Evolutionary conservation across 1,140 invertebrate species (phyloP), one percentile per base, ranked within the genome.

Genomic region (Neodiprion pinetum): DNA sequence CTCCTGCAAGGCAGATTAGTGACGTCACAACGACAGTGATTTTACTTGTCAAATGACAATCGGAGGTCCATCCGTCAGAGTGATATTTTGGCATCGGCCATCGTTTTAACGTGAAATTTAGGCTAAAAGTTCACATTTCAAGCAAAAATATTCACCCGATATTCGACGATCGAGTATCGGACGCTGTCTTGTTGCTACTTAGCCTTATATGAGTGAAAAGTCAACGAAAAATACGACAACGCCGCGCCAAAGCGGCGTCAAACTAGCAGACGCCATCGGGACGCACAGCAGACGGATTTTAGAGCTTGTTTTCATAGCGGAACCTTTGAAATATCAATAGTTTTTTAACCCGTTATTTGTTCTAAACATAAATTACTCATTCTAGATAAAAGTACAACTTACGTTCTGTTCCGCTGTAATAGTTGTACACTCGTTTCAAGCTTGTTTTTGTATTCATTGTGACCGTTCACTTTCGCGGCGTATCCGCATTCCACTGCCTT

Each of bases 241-340:
- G 10, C 23, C 11, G 12, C 23, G 40, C 4, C 12, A 61, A 9
- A 80, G 79, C 83, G 78, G 82, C 82, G 80, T 85, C 80, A 82
- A 77, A 78, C 84, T 88, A 88, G 86, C 86, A 87, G 86, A 87
- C 86, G 86, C 84, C 86, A 86, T 88, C 81, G 84, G 80, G 85
- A 87, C 85, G 86, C 85, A 81, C 80, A 86, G 86, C 86, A 88
- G 86, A 88, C 86, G 84, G 86, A 80, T 83, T 61, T 61, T 61
- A 17, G 9, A 61, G 53, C 53, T 61, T 61, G 53, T 61, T 61
- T 61, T 61, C n/a, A 61, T 61, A 12, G 53, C 11, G 53, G 11
- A 40, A 14, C n/a, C n/a, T 61, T 14, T 61, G 53, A 61, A 61
- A 61, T 61, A 40, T 40, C 5, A 3, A 40, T 2, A 40, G 28